phyloP scores from a whole-genome alignment of 2,888 invertebrate species.

The Desoria tigrina region DNA sequence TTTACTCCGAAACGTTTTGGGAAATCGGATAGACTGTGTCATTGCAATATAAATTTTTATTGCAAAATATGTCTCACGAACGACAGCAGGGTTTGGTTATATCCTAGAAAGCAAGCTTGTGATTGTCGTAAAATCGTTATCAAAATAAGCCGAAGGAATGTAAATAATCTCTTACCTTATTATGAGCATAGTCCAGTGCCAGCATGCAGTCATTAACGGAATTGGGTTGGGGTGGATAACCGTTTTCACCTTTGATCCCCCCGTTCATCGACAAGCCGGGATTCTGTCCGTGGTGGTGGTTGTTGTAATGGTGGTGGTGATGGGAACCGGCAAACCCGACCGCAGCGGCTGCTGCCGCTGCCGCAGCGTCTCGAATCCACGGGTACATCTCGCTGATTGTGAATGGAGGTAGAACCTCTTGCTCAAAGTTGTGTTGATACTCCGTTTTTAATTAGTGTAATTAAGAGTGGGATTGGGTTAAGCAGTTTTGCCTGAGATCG shows the following conservation, averaged over 20 bases:
- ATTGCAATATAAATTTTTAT: no score
- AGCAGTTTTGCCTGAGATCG: no score
- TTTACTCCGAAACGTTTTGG: no score
- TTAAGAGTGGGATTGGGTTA: no score
- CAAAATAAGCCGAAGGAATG: background rate
- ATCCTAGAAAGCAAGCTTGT: background rate
- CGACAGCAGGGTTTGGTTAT: no score
- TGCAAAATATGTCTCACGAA: no score
- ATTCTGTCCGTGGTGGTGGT: slow-evolving; percentile 39
- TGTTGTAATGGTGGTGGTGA: slow-evolving; percentile 49
- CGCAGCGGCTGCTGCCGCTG: slow-evolving; percentile 50
- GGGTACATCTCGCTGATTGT: slow-evolving; percentile 48
- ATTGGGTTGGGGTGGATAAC: slow-evolving; percentile 43
- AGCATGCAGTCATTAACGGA: slow-evolving; percentile 68
- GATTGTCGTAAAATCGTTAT: background rate
- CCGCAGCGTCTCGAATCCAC: slow-evolving; percentile 53
- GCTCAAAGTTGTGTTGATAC: slow-evolving; percentile 27
- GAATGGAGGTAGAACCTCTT: slow-evolving; percentile 33
- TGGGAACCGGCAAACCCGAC: slow-evolving; percentile 48
- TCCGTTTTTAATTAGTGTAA: slow-evolving; percentile 27
- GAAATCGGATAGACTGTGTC: no score
- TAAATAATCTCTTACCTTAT: slow-evolving; percentile 62
- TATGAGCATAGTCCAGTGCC: slow-evolving; percentile 68
- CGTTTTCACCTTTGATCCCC: slow-evolving; percentile 54
- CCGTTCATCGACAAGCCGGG: slow-evolving; percentile 43